Conservation (phyloP, 2,888 invertebrate genomes). For the Galerucella pusilla region DNA sequence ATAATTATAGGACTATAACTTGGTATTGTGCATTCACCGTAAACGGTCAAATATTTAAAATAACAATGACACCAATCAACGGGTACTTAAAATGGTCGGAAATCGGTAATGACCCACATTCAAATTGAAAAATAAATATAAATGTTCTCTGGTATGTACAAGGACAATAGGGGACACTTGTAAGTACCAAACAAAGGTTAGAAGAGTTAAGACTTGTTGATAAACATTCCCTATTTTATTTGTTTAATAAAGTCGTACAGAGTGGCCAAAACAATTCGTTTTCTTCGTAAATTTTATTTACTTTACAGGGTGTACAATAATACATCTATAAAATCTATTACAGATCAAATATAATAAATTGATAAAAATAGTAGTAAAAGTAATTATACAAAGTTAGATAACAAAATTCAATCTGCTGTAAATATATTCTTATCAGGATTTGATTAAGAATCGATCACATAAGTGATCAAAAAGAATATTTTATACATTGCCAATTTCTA, state of each 20-base stretch:
- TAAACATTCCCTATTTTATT: not conserved
- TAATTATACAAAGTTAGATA: not conserved
- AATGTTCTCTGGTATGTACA: slow-evolving; percentile 11
- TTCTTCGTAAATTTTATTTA: too few relatives aligned
- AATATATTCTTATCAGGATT: not conserved
- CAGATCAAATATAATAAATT: not conserved
- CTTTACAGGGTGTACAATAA: too few relatives aligned
- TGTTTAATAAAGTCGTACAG: not conserved
- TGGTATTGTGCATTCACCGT: not conserved
- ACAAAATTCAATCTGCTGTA: not conserved
- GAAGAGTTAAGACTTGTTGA: not conserved
- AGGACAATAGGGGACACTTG: not conserved
- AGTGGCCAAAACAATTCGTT: too few relatives aligned
- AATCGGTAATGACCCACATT: slow-evolving; percentile 28
- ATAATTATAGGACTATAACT: slow-evolving; percentile 1
- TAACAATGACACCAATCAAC: slow-evolving; percentile 17
- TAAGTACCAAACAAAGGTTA: not conserved
- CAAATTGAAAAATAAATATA: slow-evolving; percentile 27
- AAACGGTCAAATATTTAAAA: slow-evolving; percentile 7
- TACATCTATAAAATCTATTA: not conserved
- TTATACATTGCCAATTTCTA: not conserved
- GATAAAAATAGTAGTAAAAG: not conserved
- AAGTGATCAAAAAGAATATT: not conserved
- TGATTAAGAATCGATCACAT: not conserved
- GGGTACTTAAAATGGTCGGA: slow-evolving; percentile 9